Evolutionary conservation across 1,140 invertebrate species (phyloP), one percentile per base, ranked within the genome.

Genomic region (Ostrea denselamellosa): DNA sequence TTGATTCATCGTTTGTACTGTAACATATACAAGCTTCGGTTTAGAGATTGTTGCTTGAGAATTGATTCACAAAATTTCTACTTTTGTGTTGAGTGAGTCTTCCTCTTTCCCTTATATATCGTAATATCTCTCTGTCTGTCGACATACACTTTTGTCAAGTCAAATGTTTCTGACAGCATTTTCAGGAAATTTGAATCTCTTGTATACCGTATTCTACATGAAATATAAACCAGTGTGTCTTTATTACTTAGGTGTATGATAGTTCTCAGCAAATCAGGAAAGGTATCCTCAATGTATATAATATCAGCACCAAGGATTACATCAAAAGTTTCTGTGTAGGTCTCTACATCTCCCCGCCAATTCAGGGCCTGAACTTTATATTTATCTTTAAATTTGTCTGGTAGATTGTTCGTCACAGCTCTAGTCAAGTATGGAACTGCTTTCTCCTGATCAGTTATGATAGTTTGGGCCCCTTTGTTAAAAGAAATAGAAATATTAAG

Each of bases 251-350:
- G 85, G 34, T 93, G 90, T 14, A 85, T 51, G 25, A 95, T 83
- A n/a, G 94, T 94, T 12, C 85, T 91, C 65, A 94, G 62, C 25
- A 95, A 90, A 87, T 92, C 92, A 14, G 89, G 58, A 89, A 95
- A 95, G 17, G 93, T 92, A 12, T 94, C 93, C 89, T 95, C 92
- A 54, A 95, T 93, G 84, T 95, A 95, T 22, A 95, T 92, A n/a
- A 95, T 93, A 86, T 95, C 94, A 65, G 94, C 93, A 12, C 94
- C 94, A n/a, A 95, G 52, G 62, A 95, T 91, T 14, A 95, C 85
- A 89, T 95, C 93, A 91, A 89, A 93, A 25, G 89, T 87, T n/a
- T 85, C 14, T 25, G 62, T 17, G 81, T 85, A 91, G 44, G 89
- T 83, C 34, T 89, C 65, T 0, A 92, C 17, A 85, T 93, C 89